Evolutionary conservation across 2,797 vertebrate genomes (phyloP).

Genomic region (Masticophis lateralis): DNA sequence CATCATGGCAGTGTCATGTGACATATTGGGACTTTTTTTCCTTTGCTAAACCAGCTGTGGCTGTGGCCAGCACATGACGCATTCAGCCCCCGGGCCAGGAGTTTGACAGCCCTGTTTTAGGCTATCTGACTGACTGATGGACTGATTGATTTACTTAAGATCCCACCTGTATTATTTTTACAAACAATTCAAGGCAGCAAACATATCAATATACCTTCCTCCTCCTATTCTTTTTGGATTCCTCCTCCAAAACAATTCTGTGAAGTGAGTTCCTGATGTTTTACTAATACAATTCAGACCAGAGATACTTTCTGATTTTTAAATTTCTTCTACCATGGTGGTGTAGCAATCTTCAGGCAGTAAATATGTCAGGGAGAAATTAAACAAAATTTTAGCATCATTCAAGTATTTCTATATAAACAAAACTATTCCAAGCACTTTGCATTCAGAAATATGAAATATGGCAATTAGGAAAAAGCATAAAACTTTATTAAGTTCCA

Average conservation of each 20-base stretch:
- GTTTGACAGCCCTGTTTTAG: too few relatives aligned
- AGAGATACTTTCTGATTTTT: background rate
- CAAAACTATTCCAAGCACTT: background rate
- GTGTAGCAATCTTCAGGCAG: background rate
- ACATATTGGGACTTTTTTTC: too few relatives aligned
- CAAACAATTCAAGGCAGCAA: background rate
- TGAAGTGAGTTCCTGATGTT: background rate
- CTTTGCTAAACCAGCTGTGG: too few relatives aligned
- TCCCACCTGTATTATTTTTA: background rate
- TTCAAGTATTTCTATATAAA: background rate
- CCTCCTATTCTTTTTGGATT: background rate
- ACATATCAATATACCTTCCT: background rate
- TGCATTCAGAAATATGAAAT: background rate
- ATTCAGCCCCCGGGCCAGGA: too few relatives aligned
- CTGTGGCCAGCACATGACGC: too few relatives aligned
- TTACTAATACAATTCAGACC: background rate
- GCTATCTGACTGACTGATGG: too few relatives aligned
- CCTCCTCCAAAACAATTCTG: background rate
- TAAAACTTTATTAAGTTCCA: background rate
- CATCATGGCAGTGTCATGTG: too few relatives aligned
- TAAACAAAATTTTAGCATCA: background rate
- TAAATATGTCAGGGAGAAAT: background rate
- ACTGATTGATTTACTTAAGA: background rate
- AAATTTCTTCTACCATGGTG: background rate
- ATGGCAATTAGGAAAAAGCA: background rate